Base-by-base conservation (phyloP, 2,888 invertebrate species). In the Sylvicola cinctus region DNA sequence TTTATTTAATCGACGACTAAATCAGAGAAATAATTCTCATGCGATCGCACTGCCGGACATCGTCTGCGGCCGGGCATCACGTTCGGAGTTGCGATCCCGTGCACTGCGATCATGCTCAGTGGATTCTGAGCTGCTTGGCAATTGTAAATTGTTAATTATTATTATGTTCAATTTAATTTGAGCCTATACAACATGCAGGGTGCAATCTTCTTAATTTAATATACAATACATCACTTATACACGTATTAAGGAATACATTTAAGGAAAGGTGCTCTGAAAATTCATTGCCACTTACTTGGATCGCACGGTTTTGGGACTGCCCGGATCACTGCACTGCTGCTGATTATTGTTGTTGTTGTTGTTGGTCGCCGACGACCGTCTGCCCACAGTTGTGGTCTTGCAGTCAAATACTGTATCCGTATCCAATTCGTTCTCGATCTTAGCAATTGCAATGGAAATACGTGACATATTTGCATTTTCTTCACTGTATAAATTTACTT, bases 21-120 rank as follows among this genome's bases (percentile, higher is more conserved):
- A 58, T 58, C 58, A 58, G 56, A 58, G 58, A 58, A 58, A 58
- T 55, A 58, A 58, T 54, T 58, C 58, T 58, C 58, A 58, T 58
- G 58, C 58, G 46, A 58, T 58, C 52, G 58, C 55, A 55, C 58
- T 58, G 39, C 58, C 58, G 42, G 58, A 58, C 55, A 58, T 58
- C 51, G 58, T 58, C 49, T 56, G 54, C 46, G 55, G 54, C 46
- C 51, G 46, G 29, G 36, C 36, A 31, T 30, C 36, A 33, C 29
- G n/a, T 28, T 26, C 57, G 20, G 20, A 29, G 16, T 33, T 38
- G 20, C 38, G 36, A 27, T 57, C 57, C 35, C 54, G 51, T 39
- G 48, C 50, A 6, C 12, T 14, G 41, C 55, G 49, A 44, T 57
- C 57, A 37, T 58, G 57, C 39, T 56, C 58, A 43, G 55, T 56